phyloP scores from a whole-genome alignment of 2,113 vertebrate species.

The Daubentonia madagascariensis region DNA sequence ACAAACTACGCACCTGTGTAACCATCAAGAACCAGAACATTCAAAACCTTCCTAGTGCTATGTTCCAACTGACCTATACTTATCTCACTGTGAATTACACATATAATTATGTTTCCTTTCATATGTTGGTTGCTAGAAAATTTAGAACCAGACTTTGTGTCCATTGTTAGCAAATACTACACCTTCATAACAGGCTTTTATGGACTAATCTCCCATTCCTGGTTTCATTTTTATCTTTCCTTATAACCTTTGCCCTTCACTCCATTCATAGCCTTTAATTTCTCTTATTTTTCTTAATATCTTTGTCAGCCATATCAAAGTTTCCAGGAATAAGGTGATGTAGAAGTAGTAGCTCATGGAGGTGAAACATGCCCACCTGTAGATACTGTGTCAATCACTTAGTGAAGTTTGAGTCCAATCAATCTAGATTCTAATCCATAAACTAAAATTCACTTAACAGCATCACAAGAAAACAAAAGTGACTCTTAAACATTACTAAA shows the following conservation, averaged over 20 bases:
- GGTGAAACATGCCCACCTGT: rapidly evolving
- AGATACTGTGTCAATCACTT: rapidly evolving
- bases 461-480: not conserved
- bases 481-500: not conserved
- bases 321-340: not conserved
- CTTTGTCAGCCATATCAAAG: not conserved
- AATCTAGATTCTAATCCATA: not conserved
- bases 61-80: not conserved
- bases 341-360: rapidly evolving
- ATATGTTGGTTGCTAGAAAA: not conserved
- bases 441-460: not conserved
- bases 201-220: no score
- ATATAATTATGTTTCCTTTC: not conserved
- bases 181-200: not conserved
- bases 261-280: not conserved
- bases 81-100: not conserved
- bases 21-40: not conserved
- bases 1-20: not conserved
- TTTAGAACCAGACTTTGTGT: not conserved
- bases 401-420: rapidly evolving
- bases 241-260: not conserved
- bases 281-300: not conserved
- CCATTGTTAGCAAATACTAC: not conserved
- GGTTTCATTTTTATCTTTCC: not conserved
- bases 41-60: not conserved